Conservation (phyloP, 2,113 vertebrate genomes). For the Pseudopipra pipra region DNA sequence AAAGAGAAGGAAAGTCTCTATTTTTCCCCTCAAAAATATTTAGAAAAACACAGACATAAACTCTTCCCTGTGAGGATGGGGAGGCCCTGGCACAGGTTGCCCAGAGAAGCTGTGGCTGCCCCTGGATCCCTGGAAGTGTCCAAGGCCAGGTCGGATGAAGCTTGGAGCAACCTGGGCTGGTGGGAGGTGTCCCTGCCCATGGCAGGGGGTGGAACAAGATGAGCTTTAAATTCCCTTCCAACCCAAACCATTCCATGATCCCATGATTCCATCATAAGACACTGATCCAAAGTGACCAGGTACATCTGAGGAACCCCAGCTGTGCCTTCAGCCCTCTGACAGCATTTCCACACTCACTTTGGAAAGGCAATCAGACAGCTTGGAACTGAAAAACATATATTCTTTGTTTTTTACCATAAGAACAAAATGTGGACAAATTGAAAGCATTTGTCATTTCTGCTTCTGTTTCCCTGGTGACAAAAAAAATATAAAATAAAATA, state of each 20-base stretch:
- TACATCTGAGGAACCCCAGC: no score
- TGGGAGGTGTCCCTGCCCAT: neutral
- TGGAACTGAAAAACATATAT: neutral
- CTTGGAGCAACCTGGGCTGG: neutral
- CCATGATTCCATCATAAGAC: no score
- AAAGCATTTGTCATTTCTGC: constrained; percentile 33
- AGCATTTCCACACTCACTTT: neutral
- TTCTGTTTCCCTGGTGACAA: constrained; percentile 51
- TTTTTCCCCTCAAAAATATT: neutral
- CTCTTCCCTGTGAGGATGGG: neutral
- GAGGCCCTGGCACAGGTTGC: neutral
- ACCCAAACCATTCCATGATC: neutral
- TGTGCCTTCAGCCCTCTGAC: neutral
- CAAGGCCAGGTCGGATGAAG: neutral
- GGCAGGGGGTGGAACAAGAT: accelerated
- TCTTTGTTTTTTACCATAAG: constrained; percentile 13
- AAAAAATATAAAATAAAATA: neutral
- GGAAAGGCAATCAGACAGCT: neutral
- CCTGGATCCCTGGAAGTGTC: neutral
- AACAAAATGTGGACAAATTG: neutral
- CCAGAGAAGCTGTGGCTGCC: neutral
- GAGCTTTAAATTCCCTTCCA: accelerated
- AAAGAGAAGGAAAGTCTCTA: neutral
- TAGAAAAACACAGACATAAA: neutral
- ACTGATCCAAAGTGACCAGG: neutral